phyloP scores from a whole-genome alignment of 2,797 vertebrate genomes.

The Rhodeus uyekii region DNA sequence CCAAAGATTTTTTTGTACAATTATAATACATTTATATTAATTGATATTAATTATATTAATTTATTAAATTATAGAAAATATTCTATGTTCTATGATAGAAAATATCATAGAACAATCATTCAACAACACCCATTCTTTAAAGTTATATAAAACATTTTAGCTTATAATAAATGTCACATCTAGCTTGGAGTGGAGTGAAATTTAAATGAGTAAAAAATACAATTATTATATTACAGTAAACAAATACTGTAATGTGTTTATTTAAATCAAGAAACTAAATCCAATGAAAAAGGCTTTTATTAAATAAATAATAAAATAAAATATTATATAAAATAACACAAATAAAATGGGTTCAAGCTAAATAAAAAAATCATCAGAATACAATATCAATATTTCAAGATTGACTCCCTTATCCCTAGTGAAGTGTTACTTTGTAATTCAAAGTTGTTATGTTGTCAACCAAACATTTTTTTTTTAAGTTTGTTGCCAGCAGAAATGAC shows the following conservation, averaged over 20 bases:
- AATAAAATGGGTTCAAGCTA: not conserved
- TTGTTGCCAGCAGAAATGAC: not conserved
- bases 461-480: not conserved
- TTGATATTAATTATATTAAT: too few species aligned
- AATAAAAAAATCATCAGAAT: not conserved
- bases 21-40: not conserved
- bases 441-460: not conserved
- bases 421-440: not conserved
- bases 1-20: not conserved
- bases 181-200: not conserved
- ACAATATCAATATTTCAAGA: not conserved
- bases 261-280: not conserved
- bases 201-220: not conserved
- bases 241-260: not conserved
- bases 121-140: not conserved
- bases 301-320: not conserved
- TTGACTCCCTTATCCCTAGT: not conserved
- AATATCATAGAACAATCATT: not conserved
- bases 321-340: not conserved
- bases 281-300: too few species aligned
- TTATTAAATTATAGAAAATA: too few species aligned
- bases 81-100: too few species aligned
- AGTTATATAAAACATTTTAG: not conserved
- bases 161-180: not conserved
- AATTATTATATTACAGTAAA: not conserved